Base-by-base conservation (phyloP, 2,888 invertebrate genomes). In the Drosophila anceps region DNA sequence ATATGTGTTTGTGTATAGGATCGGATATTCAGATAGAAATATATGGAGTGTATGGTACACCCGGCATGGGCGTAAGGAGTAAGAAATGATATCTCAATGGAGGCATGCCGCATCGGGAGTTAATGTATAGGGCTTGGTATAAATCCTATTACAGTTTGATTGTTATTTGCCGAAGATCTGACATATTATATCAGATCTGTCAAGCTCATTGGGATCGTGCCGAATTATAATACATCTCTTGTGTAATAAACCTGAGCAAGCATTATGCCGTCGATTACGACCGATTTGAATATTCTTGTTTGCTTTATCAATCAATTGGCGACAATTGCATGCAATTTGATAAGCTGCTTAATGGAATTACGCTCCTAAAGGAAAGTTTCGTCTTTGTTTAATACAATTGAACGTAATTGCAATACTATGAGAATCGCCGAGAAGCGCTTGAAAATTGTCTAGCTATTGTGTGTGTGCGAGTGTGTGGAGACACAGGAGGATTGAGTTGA, bases 231-330 rank as follows among this genome's bases (percentile, higher is more conserved):
- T 4, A 20, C 12, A 6, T 20, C 20, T 2, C 2, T 24, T 15
- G 8, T 15, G 24, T 7, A 20, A 20, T 43, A 20, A 44, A 12
- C 44, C 24, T 29, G 29, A 29, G 1, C 29, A 9, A n/a, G 29
- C 4, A 29, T 48, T n/a, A 5, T 4, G n/a, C 10, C 2, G n/a
- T 48, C 29, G n/a, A 10, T 0, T 9, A 27, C 2, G 0, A 4
- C 5, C 46, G 4, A 10, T 27, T 24, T 12, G 8, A 27, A 27
- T 1, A 9, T 27, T 39, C n/a, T n/a, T 8, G 15, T 15, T 29
- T 31, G 10, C 10, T 48, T 48, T n/a, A 9, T 31, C 29, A 41
- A 61, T 70, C 54, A 41, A 55, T 71, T 46, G 12, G n/a, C 9
- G 31, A 5, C 13, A 31, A 50, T 46, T 27, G 46, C 48, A 29